phyloP scores from a whole-genome alignment of 2,113 vertebrate species.

The Protomyctophum bolini region DNA sequence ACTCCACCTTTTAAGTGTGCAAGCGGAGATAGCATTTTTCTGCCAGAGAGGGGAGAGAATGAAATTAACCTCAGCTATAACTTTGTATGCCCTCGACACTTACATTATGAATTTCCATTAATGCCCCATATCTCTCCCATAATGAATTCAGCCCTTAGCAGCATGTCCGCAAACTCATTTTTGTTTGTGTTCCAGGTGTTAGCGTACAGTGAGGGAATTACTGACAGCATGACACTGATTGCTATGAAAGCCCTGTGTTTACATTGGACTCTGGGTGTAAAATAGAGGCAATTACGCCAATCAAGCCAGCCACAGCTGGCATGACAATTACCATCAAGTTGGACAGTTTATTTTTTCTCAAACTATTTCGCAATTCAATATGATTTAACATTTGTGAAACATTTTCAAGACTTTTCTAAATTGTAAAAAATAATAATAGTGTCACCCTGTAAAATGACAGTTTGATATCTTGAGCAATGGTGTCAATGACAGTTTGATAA shows the following conservation, averaged over 20 bases:
- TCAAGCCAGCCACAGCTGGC: slow-evolving; percentile 18
- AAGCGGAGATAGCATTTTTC: slow-evolving; percentile 60
- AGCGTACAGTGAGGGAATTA: slow-evolving; percentile 24
- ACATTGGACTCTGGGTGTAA: slow-evolving; percentile 9
- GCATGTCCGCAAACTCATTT: slow-evolving; percentile 42
- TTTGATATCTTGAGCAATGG: neutral
- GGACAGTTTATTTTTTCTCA: neutral
- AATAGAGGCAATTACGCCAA: slow-evolving; percentile 14
- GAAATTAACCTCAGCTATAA: slow-evolving; percentile 66
- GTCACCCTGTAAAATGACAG: neutral
- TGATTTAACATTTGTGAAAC: no score
- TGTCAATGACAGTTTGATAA: neutral
- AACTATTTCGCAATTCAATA: no score
- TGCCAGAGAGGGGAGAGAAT: slow-evolving; percentile 59
- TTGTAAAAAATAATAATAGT: no score
- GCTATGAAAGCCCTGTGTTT: slow-evolving; percentile 4
- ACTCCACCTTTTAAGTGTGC: slow-evolving; percentile 69
- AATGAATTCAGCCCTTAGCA: slow-evolving; percentile 49
- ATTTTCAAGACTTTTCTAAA: no score
- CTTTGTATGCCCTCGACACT: slow-evolving; percentile 54
- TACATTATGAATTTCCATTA: slow-evolving; percentile 70
- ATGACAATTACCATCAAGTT: slow-evolving; percentile 7
- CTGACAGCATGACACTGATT: slow-evolving; percentile 16
- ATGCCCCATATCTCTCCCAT: slow-evolving; percentile 50
- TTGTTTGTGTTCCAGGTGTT: slow-evolving; percentile 60